These are phyloP conservation scores for Danaus plexippus DNA, from an alignment of 1,140 invertebrate genomes.

Conservation along the genomic window DNA sequence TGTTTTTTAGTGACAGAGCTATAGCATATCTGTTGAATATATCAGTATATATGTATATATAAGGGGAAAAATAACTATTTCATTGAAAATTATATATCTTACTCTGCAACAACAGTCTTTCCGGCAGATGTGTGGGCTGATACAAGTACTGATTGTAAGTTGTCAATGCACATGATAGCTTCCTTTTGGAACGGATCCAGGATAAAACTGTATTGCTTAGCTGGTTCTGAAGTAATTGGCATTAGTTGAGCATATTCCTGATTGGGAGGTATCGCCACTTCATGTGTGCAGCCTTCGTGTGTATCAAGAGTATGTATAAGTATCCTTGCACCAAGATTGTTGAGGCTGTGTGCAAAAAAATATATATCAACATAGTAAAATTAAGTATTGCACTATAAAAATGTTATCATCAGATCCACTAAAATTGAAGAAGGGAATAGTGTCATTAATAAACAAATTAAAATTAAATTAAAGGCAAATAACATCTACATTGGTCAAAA, in stretches of 20 bases:
- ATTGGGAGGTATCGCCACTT: constrained; percentile 91
- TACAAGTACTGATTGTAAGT: constrained; percentile 97
- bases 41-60: constrained; percentile 5
- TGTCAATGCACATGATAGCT: constrained; percentile 97
- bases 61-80: constrained; percentile 7
- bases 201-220: constrained; percentile 95
- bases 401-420: constrained; percentile 9
- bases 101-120: constrained; percentile 99
- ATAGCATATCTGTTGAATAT: constrained; percentile 77
- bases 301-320: constrained; percentile 90
- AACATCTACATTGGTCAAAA: too few relatives aligned
- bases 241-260: constrained; percentile 85
- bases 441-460: not conserved
- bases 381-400: constrained; percentile 55
- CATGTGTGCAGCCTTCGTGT: constrained; percentile 91
- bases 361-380: constrained; percentile 64
- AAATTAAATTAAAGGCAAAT: not conserved
- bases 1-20: constrained; percentile 78
- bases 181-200: constrained; percentile 99
- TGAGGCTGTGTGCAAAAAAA: too few relatives aligned
- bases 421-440: constrained; percentile 7
- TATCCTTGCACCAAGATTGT: constrained; percentile 72
- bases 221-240: constrained; percentile 76
- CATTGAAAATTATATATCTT: constrained; percentile 67
- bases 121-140: constrained; percentile 99